Base-by-base conservation (phyloP, 2,797 vertebrate genomes). In the Danio aesculapii region DNA sequence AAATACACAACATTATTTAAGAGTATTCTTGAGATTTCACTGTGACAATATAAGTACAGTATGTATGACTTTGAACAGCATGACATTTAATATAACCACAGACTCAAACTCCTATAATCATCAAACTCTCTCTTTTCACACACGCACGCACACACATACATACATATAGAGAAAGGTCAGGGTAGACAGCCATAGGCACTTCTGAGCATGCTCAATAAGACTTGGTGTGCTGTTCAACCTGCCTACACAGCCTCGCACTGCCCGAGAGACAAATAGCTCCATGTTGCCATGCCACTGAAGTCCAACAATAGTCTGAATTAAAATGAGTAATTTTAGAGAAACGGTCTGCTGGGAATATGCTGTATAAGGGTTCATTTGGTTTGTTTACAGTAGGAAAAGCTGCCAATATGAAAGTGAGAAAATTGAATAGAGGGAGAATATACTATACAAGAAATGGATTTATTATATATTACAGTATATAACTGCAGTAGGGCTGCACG, bases 1-100 rank as follows among this genome's bases (percentile, higher is more conserved):
- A 86, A 79, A 6, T 62, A 75, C 12, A 86, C 11, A 43, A 75
- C 47, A 73, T n/a, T 49, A 49, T 30, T 12, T 30, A 30, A 75
- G 19, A 41, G 10, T 46, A 62, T 75, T 50, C 30, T 19, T 14
- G 17, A 47, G 13, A n/a, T 52, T 74, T 11, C 12, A 44, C 55
- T 46, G 14, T 46, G 13, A 49, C 44, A 47, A 21, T 13, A 19
- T 9, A 49, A 68, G 12, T 68, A 47, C 46, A 68, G 46, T 21
- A 14, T 19, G 19, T 49, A 13, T 21, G 46, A 68, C 21, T 30
- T 21, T 49, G 17, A 49, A 68, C 12, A 68, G 12, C 9, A 39
- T 52, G 4, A 49, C 17, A 68, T 68, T 68, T 68, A 19, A 47
- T 52, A 4, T 69, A 52, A 39, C 39, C 21, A 69, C 16, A 30